phyloP scores from a whole-genome alignment of 2,888 invertebrate species.

The Drosophila antonietae region DNA sequence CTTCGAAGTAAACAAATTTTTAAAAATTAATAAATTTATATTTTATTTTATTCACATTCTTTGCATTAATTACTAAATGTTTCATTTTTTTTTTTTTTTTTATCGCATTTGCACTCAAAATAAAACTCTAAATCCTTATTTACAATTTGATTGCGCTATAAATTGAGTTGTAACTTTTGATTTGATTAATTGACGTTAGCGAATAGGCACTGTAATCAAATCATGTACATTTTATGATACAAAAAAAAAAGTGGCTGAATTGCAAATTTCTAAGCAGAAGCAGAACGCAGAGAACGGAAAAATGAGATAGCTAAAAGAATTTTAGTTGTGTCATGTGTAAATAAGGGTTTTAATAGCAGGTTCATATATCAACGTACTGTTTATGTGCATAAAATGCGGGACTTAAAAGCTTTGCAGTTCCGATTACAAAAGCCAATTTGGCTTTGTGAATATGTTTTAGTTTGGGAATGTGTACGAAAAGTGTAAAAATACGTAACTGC shows the following conservation, averaged over 20 bases:
- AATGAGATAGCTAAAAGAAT: slow-evolving; percentile 1
- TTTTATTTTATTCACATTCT: too few relatives aligned
- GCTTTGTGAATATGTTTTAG: background rate
- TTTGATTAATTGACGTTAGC: background rate
- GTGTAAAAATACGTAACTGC: slow-evolving; percentile 34
- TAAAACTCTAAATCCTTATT: background rate
- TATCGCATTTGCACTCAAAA: background rate
- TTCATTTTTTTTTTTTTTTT: too few relatives aligned
- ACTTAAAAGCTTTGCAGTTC: slow-evolving; percentile 38
- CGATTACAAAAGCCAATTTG: slow-evolving; percentile 21
- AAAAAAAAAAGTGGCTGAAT: slow-evolving; percentile 2
- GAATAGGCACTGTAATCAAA: slow-evolving; percentile 12
- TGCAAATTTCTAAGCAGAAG: slow-evolving; percentile 11
- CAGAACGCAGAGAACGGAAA: background rate
- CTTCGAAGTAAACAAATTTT: too few relatives aligned
- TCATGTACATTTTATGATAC: background rate
- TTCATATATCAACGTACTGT: slow-evolving; percentile 30
- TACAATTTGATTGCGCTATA: background rate
- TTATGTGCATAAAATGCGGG: slow-evolving; percentile 37
- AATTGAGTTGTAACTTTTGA: background rate
- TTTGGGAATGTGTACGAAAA: slow-evolving; percentile 18
- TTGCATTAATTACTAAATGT: too few relatives aligned
- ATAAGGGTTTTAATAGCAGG: slow-evolving; percentile 15
- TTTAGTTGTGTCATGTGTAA: slow-evolving; percentile 14
- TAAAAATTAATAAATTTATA: too few relatives aligned